A percentile compares a stretch with the other conserved stretches of the same genome.
Conservation (phyloP, 2,113 vertebrate genomes). For the Pungitius pungitius region DNA sequence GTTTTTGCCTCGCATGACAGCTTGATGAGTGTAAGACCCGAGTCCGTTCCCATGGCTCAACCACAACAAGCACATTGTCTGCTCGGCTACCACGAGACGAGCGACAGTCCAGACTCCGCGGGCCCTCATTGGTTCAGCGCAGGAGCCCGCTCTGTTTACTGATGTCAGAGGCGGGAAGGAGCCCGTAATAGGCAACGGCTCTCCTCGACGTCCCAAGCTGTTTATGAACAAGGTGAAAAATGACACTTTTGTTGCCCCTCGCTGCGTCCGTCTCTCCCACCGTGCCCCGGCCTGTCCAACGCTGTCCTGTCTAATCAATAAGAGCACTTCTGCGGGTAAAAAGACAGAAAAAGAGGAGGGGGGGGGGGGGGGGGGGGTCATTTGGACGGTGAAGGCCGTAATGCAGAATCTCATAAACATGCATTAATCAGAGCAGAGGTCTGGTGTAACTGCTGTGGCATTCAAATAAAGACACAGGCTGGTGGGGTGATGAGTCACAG, state of each 20-base stretch:
- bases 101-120: conserved; percentile 72
- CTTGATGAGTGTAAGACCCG: conserved; percentile 66
- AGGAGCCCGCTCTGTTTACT: conserved; percentile 61
- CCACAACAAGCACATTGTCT: conserved; percentile 74
- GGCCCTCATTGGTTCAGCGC: conserved; percentile 53
- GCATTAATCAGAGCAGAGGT: conserved; percentile 68
- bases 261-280: conserved; percentile 49
- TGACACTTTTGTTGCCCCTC: conserved; percentile 74
- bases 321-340: conserved; percentile 31
- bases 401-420: conserved; percentile 70
- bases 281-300: conserved; percentile 31
- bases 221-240: conserved; percentile 76
- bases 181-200: conserved; percentile 81
- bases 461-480: conserved; percentile 30
- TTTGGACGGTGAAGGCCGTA: conserved; percentile 56
- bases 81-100: conserved; percentile 69
- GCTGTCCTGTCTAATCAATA: conserved; percentile 51
- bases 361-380: not conserved
- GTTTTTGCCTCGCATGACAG: conserved; percentile 69
- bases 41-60: conserved; percentile 68
- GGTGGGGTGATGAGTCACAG: conserved; percentile 34
- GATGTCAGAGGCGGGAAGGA: conserved; percentile 58
- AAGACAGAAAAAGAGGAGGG: conserved; percentile 40
- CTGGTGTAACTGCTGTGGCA: conserved; percentile 32
- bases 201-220: conserved; percentile 73